Conservation (phyloP, 1,140 invertebrate genomes). For the Platorchestia sp. region DNA sequence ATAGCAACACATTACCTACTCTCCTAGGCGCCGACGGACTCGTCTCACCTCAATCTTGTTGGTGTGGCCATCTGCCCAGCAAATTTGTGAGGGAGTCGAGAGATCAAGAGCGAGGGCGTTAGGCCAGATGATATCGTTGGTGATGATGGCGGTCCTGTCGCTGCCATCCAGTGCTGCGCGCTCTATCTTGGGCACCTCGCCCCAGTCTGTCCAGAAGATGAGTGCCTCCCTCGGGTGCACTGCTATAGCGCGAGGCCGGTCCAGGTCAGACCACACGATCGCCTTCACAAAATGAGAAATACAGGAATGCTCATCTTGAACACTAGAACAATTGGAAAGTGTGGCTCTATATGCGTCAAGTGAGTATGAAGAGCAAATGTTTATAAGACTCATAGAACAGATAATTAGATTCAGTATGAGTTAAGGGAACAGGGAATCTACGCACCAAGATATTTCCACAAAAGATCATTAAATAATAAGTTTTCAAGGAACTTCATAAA, state of each 20-base stretch:
- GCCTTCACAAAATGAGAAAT: slow-evolving; percentile 78
- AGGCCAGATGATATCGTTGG: slow-evolving; percentile 89
- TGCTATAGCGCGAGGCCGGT: slow-evolving; percentile 85
- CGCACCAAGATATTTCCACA: too few species aligned
- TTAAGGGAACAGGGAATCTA: too few species aligned
- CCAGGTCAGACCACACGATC: slow-evolving; percentile 74
- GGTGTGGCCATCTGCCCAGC: slow-evolving; percentile 95
- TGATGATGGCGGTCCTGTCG: slow-evolving; percentile 81
- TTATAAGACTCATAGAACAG: too few species aligned
- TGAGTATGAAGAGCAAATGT: too few species aligned
- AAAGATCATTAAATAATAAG: too few species aligned
- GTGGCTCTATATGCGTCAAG: too few species aligned
- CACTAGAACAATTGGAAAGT: too few species aligned
- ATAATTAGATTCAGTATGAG: too few species aligned
- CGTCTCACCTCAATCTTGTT: slow-evolving; percentile 90
- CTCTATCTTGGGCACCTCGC: slow-evolving; percentile 86
- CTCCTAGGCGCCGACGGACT: too few species aligned
- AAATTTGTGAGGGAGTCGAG: slow-evolving; percentile 81
- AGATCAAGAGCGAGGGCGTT: slow-evolving; percentile 94
- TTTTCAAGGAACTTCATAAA: too few species aligned
- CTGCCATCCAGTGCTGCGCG: slow-evolving; percentile 89
- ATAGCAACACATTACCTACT: not conserved
- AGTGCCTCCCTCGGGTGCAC: slow-evolving; percentile 85
- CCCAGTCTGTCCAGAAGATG: slow-evolving; percentile 96
- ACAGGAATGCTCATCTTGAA: too few species aligned